A percentile compares a stretch with the other conserved stretches of the same genome.
These are phyloP conservation scores for Amblyjoppa proteus DNA, from an alignment of 2,888 invertebrate genomes.

Conservation along the genomic window DNA sequence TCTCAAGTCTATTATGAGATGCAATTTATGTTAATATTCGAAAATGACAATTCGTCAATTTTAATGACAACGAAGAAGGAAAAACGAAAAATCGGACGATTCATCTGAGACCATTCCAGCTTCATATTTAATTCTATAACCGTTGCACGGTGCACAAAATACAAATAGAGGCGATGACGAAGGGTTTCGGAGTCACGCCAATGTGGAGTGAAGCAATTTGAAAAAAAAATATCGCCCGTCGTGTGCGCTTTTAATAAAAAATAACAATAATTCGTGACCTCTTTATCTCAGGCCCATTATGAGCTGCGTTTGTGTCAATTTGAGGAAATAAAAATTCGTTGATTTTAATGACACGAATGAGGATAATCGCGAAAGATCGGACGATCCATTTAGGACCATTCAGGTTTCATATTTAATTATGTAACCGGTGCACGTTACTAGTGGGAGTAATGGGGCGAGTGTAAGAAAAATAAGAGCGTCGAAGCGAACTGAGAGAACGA, in stretches of 20 bases:
- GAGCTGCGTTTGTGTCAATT: too few species aligned
- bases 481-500: constrained; percentile 10
- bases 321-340: neutral
- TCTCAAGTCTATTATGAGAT: too few species aligned
- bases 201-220: too few species aligned
- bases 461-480: constrained; percentile 8
- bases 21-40: too few species aligned
- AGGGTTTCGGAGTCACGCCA: too few species aligned
- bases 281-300: too few species aligned
- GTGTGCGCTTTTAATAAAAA: too few species aligned
- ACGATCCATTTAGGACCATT: neutral
- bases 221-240: too few species aligned
- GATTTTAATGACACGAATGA: neutral
- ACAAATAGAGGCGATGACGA: too few species aligned
- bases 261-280: too few species aligned
- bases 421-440: neutral
- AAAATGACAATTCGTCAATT: neutral
- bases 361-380: neutral
- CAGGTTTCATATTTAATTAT: neutral
- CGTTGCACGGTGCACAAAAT: neutral
- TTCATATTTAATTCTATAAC: neutral
- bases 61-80: neutral
- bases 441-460: neutral
- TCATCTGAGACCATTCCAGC: neutral
- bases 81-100: neutral